phyloP scores from a whole-genome alignment of 2,113 vertebrate species.

The Syngnathus floridae region DNA sequence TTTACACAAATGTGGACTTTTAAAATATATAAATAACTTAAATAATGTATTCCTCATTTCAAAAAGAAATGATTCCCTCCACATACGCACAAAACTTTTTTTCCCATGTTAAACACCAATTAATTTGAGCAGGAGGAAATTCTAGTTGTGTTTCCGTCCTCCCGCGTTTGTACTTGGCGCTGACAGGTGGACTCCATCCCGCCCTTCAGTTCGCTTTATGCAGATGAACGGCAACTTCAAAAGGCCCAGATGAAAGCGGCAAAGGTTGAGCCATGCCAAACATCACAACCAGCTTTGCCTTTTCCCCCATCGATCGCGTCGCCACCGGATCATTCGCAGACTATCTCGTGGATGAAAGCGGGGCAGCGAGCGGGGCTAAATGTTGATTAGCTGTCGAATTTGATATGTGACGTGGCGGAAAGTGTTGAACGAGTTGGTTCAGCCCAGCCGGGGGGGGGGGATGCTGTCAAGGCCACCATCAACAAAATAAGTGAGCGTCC shows the following conservation, averaged over 20 bases:
- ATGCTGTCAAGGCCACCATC: conserved; percentile 11
- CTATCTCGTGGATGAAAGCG: conserved; percentile 55
- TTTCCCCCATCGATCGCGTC: conserved; percentile 60
- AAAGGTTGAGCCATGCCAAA: conserved; percentile 66
- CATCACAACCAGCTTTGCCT: conserved; percentile 63
- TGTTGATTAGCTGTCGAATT: conserved; percentile 65
- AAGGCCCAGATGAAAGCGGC: conserved; percentile 65
- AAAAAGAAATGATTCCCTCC: no score
- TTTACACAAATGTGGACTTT: no score
- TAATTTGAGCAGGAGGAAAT: background rate
- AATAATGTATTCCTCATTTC: no score
- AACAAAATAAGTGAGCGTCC: conserved; percentile 31
- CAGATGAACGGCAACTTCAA: conserved; percentile 67
- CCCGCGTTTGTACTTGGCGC: background rate
- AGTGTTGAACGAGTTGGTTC: conserved; percentile 2
- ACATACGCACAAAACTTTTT: background rate
- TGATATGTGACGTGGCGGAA: conserved; percentile 29
- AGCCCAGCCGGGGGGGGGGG: conserved; percentile 12
- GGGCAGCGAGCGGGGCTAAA: conserved; percentile 39
- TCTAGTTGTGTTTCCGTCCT: background rate
- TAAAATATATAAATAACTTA: no score
- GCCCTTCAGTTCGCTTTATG: conserved; percentile 36
- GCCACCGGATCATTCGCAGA: conserved; percentile 47
- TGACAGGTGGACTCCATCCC: conserved; percentile 51
- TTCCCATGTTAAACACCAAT: background rate